Evolutionary conservation across 2,113 vertebrate species (phyloP).

Genomic region (Sebastes fasciatus): DNA sequence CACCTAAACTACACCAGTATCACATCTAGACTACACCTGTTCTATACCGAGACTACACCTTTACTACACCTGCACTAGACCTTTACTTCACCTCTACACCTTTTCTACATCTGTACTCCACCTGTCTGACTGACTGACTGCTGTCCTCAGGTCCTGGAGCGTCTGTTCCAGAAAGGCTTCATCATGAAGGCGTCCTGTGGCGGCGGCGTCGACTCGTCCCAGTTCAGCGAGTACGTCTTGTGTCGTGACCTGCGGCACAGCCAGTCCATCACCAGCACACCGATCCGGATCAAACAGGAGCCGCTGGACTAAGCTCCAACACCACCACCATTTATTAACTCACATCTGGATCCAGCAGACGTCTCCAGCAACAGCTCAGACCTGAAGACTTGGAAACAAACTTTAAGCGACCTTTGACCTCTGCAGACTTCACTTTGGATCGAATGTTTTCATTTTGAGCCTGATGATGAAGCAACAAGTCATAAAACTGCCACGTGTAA

Average conservation of each 20-base stretch:
- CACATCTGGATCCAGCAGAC: not conserved
- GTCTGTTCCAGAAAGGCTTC: constrained; percentile 93
- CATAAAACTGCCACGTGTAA: not conserved
- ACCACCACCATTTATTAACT: no score
- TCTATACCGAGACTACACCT: no score
- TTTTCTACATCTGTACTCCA: no score
- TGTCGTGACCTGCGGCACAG: constrained; percentile 87
- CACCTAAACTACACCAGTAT: no score
- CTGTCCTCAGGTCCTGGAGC: constrained; percentile 89
- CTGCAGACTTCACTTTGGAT: not conserved
- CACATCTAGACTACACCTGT: no score
- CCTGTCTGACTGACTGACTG: no score
- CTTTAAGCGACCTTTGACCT: not conserved
- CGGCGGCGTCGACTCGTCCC: constrained; percentile 92
- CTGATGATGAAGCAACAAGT: not conserved
- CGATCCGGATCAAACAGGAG: constrained; percentile 94
- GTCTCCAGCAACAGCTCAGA: not conserved
- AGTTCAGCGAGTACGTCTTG: constrained; percentile 94
- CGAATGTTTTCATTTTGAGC: not conserved
- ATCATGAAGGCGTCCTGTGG: constrained; percentile 89
- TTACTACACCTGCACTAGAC: no score
- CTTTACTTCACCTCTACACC: no score
- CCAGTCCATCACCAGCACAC: constrained; percentile 82
- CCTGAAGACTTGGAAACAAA: no score
- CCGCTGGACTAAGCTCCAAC: constrained; percentile 87